Conservation (phyloP, 2,113 vertebrate genomes). For the Leptosomus discolor region DNA sequence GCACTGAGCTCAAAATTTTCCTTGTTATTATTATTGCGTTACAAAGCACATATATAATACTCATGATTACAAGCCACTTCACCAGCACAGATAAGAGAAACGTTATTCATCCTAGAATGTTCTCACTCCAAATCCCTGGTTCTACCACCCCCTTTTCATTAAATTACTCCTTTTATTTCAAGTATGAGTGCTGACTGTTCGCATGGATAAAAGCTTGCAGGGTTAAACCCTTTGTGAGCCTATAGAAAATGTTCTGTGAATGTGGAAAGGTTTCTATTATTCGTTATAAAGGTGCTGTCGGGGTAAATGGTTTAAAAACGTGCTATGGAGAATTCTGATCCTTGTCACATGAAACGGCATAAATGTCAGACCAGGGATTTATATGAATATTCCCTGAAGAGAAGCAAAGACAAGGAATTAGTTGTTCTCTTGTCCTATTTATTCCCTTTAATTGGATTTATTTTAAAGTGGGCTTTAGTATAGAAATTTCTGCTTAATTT, state of each 20-base stretch:
- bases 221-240: conserved; percentile 24
- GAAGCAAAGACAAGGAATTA: conserved; percentile 49
- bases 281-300: neutral
- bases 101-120: neutral
- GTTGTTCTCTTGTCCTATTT: conserved; percentile 61
- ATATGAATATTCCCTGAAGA: conserved; percentile 39
- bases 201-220: neutral
- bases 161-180: conserved; percentile 29
- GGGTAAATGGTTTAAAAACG: conserved; percentile 20
- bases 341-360: conserved; percentile 45
- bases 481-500: conserved; percentile 33
- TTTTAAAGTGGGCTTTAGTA: conserved; percentile 47
- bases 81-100: neutral
- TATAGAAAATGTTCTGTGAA: neutral
- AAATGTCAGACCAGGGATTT: conserved; percentile 40
- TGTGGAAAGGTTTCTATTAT: neutral
- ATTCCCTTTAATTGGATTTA: conserved; percentile 62
- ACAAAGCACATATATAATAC: neutral
- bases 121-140: neutral
- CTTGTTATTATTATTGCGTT: neutral
- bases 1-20: neutral
- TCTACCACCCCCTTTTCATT: neutral
- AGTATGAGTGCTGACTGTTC: neutral
- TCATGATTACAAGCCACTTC: neutral
- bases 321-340: conserved; percentile 38